These are phyloP conservation scores for Zaprionus africanus DNA, from an alignment of 1,140 invertebrate genomes.

Conservation along the genomic window DNA sequence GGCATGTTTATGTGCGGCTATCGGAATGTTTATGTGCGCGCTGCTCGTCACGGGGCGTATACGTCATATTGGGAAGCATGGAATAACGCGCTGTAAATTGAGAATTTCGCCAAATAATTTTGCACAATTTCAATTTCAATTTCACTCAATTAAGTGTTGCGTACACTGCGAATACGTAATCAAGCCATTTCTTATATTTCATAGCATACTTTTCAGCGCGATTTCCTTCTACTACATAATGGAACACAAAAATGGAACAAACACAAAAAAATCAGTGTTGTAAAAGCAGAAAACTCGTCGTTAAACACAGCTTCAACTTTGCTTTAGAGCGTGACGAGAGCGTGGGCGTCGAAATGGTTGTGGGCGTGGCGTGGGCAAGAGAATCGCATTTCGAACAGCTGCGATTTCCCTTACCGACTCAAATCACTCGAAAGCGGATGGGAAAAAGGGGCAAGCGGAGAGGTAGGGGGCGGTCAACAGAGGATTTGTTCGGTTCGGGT, in stretches of 20 bases:
- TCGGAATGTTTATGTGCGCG: constrained; percentile 25
- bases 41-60: neutral
- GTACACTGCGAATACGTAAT: neutral
- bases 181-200: neutral
- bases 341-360: neutral
- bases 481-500: constrained; percentile 2
- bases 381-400: constrained; percentile 20
- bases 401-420: constrained; percentile 33
- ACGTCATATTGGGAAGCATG: neutral
- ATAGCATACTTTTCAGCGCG: constrained; percentile 6
- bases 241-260: constrained; percentile 5
- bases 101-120: too few relatives aligned
- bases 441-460: neutral
- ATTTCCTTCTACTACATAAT: constrained; percentile 24
- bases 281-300: constrained; percentile 15
- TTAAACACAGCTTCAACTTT: constrained; percentile 13
- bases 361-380: neutral
- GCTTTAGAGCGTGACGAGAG: neutral
- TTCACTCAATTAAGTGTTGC: neutral
- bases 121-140: neutral
- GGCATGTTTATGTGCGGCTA: constrained; percentile 34
- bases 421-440: constrained; percentile 25
- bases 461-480: neutral
- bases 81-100: neutral
- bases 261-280: constrained; percentile 4